phyloP scores from a whole-genome alignment of 2,888 invertebrate species.

The Camptogramma bilineatum region DNA sequence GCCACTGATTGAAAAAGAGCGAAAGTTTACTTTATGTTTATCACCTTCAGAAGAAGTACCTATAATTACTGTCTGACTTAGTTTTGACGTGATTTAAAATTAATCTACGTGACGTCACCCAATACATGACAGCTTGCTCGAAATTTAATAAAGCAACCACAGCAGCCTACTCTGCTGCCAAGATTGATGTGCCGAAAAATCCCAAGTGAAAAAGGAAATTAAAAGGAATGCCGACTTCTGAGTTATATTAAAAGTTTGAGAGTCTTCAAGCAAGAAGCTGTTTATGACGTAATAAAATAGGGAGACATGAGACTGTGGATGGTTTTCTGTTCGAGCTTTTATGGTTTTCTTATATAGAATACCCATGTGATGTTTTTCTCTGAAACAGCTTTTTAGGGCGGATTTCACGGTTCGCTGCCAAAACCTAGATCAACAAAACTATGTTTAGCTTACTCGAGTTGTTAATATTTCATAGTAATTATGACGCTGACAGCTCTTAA shows the following conservation, averaged over 20 bases:
- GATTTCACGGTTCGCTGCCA: no score
- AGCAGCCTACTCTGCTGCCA: constrained; percentile 60
- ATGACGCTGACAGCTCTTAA: no score
- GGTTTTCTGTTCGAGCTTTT: constrained; percentile 15
- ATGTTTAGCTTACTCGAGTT: no score
- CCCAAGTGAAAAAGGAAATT: constrained; percentile 62
- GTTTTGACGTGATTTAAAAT: constrained; percentile 68
- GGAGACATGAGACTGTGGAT: constrained; percentile 43
- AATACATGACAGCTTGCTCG: constrained; percentile 62
- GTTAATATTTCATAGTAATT: no score
- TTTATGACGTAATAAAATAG: constrained; percentile 47
- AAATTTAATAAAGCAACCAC: constrained; percentile 76
- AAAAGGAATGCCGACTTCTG: constrained; percentile 61
- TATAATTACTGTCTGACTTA: constrained; percentile 40
- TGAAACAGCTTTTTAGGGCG: neutral
- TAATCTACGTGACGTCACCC: constrained; percentile 62
- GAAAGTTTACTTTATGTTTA: no score
- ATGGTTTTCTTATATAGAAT: constrained; percentile 5
- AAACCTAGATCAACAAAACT: no score
- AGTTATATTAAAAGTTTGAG: constrained; percentile 61
- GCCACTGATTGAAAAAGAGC: no score
- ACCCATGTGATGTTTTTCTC: neutral
- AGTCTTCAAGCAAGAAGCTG: constrained; percentile 50
- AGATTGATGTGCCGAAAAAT: constrained; percentile 75
- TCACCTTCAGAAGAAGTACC: neutral